These are phyloP conservation scores for Anomalospiza imberbis DNA, from an alignment of 2,797 vertebrate species.

Conservation along the genomic window DNA sequence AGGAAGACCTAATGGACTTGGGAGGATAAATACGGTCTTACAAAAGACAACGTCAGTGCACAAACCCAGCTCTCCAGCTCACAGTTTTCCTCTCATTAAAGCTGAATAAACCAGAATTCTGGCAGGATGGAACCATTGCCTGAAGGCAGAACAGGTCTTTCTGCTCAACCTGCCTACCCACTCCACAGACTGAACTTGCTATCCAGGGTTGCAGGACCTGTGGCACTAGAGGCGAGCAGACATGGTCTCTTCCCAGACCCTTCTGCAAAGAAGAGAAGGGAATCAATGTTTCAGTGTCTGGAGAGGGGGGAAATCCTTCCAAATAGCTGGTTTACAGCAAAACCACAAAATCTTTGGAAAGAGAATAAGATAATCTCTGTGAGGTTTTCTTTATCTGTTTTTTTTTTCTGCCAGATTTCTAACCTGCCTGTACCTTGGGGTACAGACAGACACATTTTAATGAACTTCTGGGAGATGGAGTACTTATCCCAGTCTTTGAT, in stretches of 20 bases:
- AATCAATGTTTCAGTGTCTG: neutral
- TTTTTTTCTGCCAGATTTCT: neutral
- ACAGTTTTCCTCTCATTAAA: neutral
- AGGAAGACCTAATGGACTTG: neutral
- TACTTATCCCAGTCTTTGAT: neutral
- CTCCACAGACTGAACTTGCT: neutral
- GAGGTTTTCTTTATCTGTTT: neutral
- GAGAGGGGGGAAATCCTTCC: neutral
- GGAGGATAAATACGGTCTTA: neutral
- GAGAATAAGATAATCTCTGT: neutral
- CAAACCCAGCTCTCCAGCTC: neutral
- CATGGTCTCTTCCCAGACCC: neutral
- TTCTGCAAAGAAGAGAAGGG: neutral
- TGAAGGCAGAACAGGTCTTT: neutral
- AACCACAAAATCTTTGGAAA: neutral
- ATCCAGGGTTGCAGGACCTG: neutral
- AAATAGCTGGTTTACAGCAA: neutral
- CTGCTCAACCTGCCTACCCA: neutral
- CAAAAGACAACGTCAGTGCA: accelerated
- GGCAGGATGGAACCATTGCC: too few relatives aligned
- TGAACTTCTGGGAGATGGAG: neutral
- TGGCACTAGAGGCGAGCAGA: neutral
- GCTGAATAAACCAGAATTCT: neutral
- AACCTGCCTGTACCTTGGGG: neutral
- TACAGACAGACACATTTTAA: neutral